A percentile compares a stretch with the other conserved stretches of the same genome.
Conservation (phyloP, 2,113 vertebrate species). For the Neodontobutis hainanensis region DNA sequence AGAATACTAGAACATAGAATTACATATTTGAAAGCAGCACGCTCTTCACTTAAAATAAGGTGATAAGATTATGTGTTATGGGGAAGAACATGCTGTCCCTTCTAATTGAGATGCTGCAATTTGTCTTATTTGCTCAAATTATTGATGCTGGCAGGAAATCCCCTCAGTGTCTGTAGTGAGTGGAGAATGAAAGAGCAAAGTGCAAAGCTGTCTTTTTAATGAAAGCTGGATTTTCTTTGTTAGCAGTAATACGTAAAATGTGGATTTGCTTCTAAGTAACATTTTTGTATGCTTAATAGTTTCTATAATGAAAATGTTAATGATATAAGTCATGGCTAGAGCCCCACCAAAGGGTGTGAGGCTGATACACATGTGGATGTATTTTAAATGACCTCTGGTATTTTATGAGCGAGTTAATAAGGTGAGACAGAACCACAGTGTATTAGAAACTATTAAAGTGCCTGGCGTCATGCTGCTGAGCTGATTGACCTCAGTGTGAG, state of each 20-base stretch:
- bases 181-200: constrained; percentile 3
- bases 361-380: constrained; percentile 11
- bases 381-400: constrained; percentile 33
- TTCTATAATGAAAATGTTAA: constrained; percentile 20
- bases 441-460: constrained; percentile 31
- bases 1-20: too few species aligned
- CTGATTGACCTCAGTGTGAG: constrained; percentile 29
- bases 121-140: constrained; percentile 39
- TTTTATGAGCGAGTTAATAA: constrained; percentile 49
- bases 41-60: too few species aligned
- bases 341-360: background rate
- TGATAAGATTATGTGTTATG: background rate
- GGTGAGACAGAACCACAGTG: constrained; percentile 15
- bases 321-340: background rate
- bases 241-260: constrained; percentile 5
- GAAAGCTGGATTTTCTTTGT: constrained; percentile 3
- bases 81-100: constrained; percentile 15
- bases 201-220: constrained; percentile 17
- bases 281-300: background rate
- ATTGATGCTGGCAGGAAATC: constrained; percentile 29
- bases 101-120: constrained; percentile 33
- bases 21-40: too few species aligned
- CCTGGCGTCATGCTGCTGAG: constrained; percentile 23
- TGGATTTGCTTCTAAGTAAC: constrained; percentile 19
- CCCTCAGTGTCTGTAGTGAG: constrained; percentile 4